Evolutionary conservation across 1,140 invertebrate species (phyloP), one percentile per base, ranked within the genome.

Genomic region (Venustaconcha ellipsiformis): DNA sequence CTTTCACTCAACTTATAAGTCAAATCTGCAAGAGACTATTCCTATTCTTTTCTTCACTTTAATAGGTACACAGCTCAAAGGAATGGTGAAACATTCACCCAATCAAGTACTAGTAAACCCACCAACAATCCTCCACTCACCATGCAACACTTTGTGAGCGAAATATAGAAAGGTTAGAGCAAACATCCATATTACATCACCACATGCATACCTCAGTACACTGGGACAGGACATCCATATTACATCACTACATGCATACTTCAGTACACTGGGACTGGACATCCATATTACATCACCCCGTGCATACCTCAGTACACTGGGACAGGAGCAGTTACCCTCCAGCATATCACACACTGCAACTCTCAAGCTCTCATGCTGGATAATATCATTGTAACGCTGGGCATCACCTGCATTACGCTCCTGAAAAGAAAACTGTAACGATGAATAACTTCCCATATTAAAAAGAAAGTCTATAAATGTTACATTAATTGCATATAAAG

Each of bases 301-400:
- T 23, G 23, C 23, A 23, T 83, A 87, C 87, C 80, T 79, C 15
- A 90, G 76, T 26, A 76, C 74, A 17, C 82, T 78, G 23, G 88
- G 88, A 81, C 87, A 88, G 13, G 70, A 48, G 78, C 81, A 83
- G 73, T 73, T 72, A 82, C 89, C 80, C 86, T 92, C 91, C 23
- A 93, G 67, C 92, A 92, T 92, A 73, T 92, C 92, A 87, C 91
- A 91, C 4, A 92, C 92, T 69, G 92, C 92, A 8, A 92, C 92
- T 67, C 92, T 80, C 14, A 93, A 70, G 0, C 92, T 92, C 83
- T 93, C 92, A 84, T 93, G 92, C 62, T 87, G 88, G 69, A 93
- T 92, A 26, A 92, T 92, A 65, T 92, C 90, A 87, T 92, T 92
- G 81, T 92, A 93, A n/a, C 86, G 76, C 66, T 87, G 85, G n/a